Evolutionary conservation across 2,888 invertebrate species (phyloP).

Genomic region (Noctua fimbriata): DNA sequence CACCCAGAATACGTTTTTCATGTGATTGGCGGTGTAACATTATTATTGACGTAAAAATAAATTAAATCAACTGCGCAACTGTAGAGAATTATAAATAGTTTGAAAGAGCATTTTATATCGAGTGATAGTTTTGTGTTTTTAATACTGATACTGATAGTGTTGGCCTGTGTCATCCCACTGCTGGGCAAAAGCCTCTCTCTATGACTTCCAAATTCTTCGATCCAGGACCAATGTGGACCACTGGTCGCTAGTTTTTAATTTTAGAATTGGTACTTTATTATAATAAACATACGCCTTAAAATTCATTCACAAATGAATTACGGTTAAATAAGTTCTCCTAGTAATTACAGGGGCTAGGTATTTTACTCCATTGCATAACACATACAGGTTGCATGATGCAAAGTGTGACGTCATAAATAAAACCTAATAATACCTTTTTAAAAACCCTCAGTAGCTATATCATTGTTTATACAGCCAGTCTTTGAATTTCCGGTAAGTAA

Average conservation of each 20-base stretch:
- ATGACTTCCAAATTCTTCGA: too few relatives aligned
- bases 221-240: too few relatives aligned
- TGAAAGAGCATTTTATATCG: not conserved
- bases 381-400: conserved; percentile 43
- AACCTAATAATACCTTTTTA: conserved; percentile 52
- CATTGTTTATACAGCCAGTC: conserved; percentile 52
- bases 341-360: conserved; percentile 34
- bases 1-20: conserved; percentile 6
- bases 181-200: too few relatives aligned
- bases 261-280: not conserved
- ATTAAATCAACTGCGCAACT: conserved; percentile 17
- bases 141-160: too few relatives aligned
- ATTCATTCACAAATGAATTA: conserved; percentile 24
- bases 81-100: conserved; percentile 12
- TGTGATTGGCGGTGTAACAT: conserved; percentile 25
- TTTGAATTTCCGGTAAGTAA: conserved; percentile 66
- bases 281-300: conserved; percentile 15
- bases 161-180: too few relatives aligned
- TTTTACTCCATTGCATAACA: conserved; percentile 23
- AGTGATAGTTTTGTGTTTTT: not conserved
- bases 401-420: conserved; percentile 51
- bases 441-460: conserved; percentile 35
- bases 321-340: conserved; percentile 40
- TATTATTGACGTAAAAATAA: conserved; percentile 25
- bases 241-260: not conserved